phyloP scores from a whole-genome alignment of 2,113 vertebrate species.

The Osmerus mordax region DNA sequence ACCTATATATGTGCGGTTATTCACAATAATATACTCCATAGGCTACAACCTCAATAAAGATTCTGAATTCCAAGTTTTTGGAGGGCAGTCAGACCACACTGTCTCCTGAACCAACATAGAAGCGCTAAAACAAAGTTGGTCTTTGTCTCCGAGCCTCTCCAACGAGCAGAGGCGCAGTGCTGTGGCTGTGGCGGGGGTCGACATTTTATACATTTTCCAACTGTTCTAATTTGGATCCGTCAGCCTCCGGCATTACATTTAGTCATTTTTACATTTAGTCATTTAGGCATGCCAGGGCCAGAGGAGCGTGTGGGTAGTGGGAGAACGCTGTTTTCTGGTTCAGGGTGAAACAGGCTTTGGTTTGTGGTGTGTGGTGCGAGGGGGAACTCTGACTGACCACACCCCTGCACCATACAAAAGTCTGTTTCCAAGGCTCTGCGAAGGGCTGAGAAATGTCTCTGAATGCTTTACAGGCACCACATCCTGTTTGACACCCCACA shows the following conservation, averaged over 20 bases:
- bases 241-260: slow-evolving; percentile 35
- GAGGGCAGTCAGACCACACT: background rate
- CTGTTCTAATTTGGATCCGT: slow-evolving; percentile 50
- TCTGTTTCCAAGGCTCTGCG: slow-evolving; percentile 30
- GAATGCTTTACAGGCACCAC: slow-evolving; percentile 32
- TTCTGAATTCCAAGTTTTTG: slow-evolving; percentile 9
- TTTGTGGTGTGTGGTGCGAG: slow-evolving; percentile 57
- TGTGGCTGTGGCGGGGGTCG: slow-evolving; percentile 40
- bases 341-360: slow-evolving; percentile 50
- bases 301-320: slow-evolving; percentile 53
- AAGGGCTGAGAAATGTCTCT: slow-evolving; percentile 38
- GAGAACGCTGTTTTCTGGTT: slow-evolving; percentile 30
- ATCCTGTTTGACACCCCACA: slow-evolving; percentile 40
- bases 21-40: background rate
- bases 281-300: slow-evolving; percentile 45
- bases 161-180: slow-evolving; percentile 32
- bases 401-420: slow-evolving; percentile 50
- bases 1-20: slow-evolving; percentile 7
- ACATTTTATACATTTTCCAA: slow-evolving; percentile 37
- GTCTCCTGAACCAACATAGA: background rate
- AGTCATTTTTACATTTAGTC: too few relatives aligned
- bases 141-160: slow-evolving; percentile 49
- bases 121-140: slow-evolving; percentile 41
- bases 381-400: slow-evolving; percentile 53
- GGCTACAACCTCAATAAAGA: slow-evolving; percentile 3